phyloP scores from a whole-genome alignment of 2,113 vertebrate genomes.

The Sinocyclocheilus rhinocerous region DNA sequence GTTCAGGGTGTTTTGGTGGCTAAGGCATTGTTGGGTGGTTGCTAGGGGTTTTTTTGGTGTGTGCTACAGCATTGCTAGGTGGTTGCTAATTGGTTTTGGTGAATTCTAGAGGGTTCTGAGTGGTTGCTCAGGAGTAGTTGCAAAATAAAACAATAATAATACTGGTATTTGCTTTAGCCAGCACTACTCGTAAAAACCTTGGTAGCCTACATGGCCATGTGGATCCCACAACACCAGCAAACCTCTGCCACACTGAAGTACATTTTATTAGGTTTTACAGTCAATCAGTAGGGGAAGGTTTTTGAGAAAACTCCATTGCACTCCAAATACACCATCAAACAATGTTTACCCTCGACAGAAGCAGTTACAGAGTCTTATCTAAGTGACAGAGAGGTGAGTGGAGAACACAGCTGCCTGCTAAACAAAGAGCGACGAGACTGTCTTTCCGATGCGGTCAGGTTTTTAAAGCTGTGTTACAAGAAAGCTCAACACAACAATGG shows the following conservation, averaged over 20 bases:
- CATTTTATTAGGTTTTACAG: not conserved
- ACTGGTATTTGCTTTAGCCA: not conserved
- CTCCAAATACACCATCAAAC: not conserved
- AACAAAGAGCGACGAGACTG: constrained; percentile 35
- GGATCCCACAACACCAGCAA: not conserved
- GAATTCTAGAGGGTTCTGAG: too few species aligned
- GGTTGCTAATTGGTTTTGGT: too few species aligned
- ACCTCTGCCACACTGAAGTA: not conserved
- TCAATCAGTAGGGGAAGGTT: not conserved
- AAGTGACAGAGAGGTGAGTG: constrained; percentile 17
- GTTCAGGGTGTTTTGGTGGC: too few species aligned
- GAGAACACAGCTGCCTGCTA: constrained; percentile 20
- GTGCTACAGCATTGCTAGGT: too few species aligned
- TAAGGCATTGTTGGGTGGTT: too few species aligned
- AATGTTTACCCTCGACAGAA: not conserved
- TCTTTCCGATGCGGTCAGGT: constrained; percentile 47
- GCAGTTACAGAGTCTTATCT: constrained; percentile 15
- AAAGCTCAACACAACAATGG: constrained; percentile 10
- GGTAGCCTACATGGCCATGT: not conserved
- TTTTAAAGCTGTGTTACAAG: constrained; percentile 32
- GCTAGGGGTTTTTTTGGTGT: too few species aligned
- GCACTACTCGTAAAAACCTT: not conserved
- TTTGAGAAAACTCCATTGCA: constrained; percentile 9
- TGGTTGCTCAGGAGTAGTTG: too few species aligned
- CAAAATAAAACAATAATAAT: not conserved